phyloP scores from a whole-genome alignment of 2,113 vertebrate species.

The Larimichthys crocea region DNA sequence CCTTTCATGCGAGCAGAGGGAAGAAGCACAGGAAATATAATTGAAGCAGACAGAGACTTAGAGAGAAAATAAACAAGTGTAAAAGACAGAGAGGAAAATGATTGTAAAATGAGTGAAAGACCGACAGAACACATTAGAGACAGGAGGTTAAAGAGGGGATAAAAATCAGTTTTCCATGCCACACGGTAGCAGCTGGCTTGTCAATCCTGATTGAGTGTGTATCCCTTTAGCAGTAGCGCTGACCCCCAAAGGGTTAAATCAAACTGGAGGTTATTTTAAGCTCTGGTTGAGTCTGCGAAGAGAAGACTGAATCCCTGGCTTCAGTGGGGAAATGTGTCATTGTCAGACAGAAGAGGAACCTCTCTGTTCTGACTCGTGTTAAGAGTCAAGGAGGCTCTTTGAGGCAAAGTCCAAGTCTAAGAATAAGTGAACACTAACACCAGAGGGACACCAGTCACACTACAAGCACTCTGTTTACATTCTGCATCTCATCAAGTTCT shows the following conservation, averaged over 20 bases:
- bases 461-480: slow-evolving; percentile 12
- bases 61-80: slow-evolving; percentile 6
- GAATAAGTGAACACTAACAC: neutral
- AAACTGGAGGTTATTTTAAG: slow-evolving; percentile 80
- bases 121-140: neutral
- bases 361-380: slow-evolving; percentile 33
- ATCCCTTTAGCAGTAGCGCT: slow-evolving; percentile 64
- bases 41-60: neutral
- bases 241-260: slow-evolving; percentile 77
- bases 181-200: slow-evolving; percentile 58
- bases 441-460: neutral
- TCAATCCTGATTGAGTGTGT: slow-evolving; percentile 52
- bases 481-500: slow-evolving; percentile 15
- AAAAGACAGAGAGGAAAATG: neutral
- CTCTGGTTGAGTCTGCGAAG: slow-evolving; percentile 60
- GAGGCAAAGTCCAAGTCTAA: neutral
- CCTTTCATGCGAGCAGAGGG: slow-evolving; percentile 9
- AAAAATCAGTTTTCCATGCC: slow-evolving; percentile 35
- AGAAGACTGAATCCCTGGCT: slow-evolving; percentile 61
- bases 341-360: slow-evolving; percentile 64
- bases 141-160: slow-evolving; percentile 4
- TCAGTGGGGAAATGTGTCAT: slow-evolving; percentile 65
- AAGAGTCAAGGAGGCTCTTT: slow-evolving; percentile 18
- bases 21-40: slow-evolving; percentile 10
- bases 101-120: neutral